Conservation (phyloP, 2,113 vertebrate genomes). For the Lonchura striata region DNA sequence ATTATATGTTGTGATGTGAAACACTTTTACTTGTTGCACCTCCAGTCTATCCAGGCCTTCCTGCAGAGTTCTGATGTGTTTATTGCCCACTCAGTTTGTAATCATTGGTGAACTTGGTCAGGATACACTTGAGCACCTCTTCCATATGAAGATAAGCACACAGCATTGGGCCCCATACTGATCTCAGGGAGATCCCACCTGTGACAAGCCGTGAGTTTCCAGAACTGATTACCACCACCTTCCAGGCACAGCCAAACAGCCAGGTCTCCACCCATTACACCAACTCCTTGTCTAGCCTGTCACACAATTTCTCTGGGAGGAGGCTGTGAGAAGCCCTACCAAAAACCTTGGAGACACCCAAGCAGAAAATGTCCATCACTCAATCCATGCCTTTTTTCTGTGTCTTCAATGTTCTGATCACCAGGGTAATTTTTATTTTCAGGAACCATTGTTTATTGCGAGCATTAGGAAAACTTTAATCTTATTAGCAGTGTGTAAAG, state of each 20-base stretch:
- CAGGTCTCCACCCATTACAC: background rate
- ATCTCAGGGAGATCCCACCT: no score
- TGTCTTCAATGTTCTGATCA: background rate
- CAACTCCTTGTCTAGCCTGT: background rate
- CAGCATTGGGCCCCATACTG: accelerated
- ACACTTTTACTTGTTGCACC: background rate
- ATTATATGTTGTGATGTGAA: background rate
- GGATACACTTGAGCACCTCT: background rate
- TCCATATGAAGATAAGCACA: background rate
- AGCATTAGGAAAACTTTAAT: background rate
- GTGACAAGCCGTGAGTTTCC: background rate
- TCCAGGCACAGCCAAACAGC: background rate
- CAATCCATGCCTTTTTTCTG: background rate
- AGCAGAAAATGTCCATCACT: background rate
- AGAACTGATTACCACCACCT: background rate
- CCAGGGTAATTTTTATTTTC: background rate
- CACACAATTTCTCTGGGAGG: background rate
- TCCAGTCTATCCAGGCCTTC: background rate
- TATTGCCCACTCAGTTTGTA: background rate
- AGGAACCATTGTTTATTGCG: background rate
- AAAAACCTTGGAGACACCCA: background rate
- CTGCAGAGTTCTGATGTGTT: background rate
- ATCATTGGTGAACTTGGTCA: accelerated
- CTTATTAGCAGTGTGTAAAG: background rate
- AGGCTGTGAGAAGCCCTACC: background rate